These are phyloP conservation scores for Poecilia velifera DNA, from an alignment of 2,797 vertebrate genomes.

Conservation along the genomic window DNA sequence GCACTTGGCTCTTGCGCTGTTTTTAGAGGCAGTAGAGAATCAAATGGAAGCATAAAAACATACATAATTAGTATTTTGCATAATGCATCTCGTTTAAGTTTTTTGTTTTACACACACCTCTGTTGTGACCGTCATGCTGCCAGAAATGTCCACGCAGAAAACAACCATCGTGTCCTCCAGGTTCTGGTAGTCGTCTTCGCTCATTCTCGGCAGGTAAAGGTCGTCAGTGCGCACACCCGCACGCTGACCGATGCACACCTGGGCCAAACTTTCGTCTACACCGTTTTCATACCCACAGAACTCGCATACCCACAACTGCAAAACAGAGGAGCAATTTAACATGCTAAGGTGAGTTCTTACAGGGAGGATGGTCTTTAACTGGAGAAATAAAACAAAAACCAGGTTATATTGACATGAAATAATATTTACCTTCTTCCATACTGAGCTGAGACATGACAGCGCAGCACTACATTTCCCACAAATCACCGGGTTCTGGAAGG, in stretches of 20 bases:
- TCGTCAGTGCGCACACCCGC: constrained; percentile 63
- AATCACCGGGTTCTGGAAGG: constrained; percentile 62
- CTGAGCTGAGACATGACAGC: constrained; percentile 67
- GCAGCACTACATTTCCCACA: constrained; percentile 77
- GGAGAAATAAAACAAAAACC: background rate
- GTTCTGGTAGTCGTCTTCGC: constrained; percentile 75
- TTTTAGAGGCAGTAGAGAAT: too few species aligned
- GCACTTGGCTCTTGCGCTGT: too few species aligned
- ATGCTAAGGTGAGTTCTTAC: background rate
- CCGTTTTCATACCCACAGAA: constrained; percentile 77
- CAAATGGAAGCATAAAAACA: too few species aligned
- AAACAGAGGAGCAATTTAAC: background rate
- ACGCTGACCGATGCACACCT: constrained; percentile 13
- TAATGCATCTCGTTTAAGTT: too few species aligned
- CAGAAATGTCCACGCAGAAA: constrained; percentile 85
- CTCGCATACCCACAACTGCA: constrained; percentile 81
- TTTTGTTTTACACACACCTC: constrained; percentile 59
- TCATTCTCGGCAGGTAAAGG: constrained; percentile 61
- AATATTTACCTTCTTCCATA: constrained; percentile 61
- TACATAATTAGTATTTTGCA: too few species aligned
- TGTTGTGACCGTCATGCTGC: constrained; percentile 84
- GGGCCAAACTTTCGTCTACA: background rate
- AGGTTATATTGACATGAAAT: background rate
- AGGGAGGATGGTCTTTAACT: background rate
- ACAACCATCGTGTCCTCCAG: constrained; percentile 79